Base-by-base conservation (phyloP, 2,797 vertebrate genomes). In the Hyperoplus immaculatus region DNA sequence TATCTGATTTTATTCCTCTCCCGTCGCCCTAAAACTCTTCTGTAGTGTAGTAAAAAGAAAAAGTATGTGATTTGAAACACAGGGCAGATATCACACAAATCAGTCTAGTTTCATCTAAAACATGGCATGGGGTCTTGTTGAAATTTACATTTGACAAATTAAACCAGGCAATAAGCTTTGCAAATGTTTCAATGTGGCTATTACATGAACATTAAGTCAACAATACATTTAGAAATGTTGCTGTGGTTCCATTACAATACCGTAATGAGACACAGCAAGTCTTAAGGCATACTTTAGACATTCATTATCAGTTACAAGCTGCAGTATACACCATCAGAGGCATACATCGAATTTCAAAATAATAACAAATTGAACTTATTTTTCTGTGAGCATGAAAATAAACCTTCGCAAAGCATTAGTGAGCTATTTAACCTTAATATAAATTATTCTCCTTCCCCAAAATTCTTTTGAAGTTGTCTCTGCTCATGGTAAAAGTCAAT, bases 381-480 rank as follows among this genome's bases (percentile, higher is more conserved):
- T 77, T 36, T 6, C 15, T 60, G 3, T 29, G n/a, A n/a, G 49
- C 38, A 69, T 56, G 46, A 58, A 85, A 79, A 57, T 81, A 0
- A 72, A 13, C 6, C 16, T 12, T 57, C 29, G 50, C 50, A 53
- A n/a, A 55, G 18, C 66, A 70, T 75, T 69, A 56, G 55, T 72
- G 73, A 88, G 72, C 65, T 61, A 69, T 63, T 77, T 7, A 54
- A 53, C 11, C 45, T 54, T 46, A 58, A 80, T 69, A 58, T 61
- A 76, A 50, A 29, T 47, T 7, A 64, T 5, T 39, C 61, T n/a
- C 15, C 38, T 53, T 51, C 4, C 14, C 6, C 18, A 10, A 57
- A 56, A 65, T 9, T 9, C 3, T 7, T 41, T 59, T 13, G 6
- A 45, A 42, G 16, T 61, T 57, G 62, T 55, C 16, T 74, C 42